Evolutionary conservation across 2,797 vertebrate species (phyloP).

Genomic region (Bucorvus abyssinicus): DNA sequence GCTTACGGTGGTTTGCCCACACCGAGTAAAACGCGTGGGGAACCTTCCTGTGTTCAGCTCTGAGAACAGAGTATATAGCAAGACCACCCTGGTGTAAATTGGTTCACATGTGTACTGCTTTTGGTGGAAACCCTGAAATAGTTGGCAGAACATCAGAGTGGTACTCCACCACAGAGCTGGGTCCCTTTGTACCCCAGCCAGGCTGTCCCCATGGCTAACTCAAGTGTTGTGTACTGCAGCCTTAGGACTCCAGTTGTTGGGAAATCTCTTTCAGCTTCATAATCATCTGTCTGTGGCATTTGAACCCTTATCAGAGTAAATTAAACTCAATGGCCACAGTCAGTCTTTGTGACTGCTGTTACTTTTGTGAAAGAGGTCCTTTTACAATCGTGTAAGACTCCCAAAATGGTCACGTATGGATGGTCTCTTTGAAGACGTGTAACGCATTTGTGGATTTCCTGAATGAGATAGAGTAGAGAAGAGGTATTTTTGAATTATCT

Average conservation of each 20-base stretch:
- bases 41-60: neutral
- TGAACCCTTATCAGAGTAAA: neutral
- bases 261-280: neutral
- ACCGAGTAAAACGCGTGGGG: neutral
- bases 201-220: neutral
- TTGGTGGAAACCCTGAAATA: neutral
- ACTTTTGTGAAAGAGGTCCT: neutral
- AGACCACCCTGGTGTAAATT: neutral
- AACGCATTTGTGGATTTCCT: neutral
- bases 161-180: neutral
- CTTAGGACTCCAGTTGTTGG: neutral
- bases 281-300: neutral
- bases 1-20: neutral
- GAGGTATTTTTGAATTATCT: neutral
- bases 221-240: neutral
- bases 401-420: neutral
- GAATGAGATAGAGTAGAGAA: neutral
- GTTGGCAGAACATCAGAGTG: neutral
- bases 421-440: neutral
- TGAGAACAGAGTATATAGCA: neutral
- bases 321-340: neutral
- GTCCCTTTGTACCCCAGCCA: neutral
- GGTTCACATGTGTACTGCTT: accelerated
- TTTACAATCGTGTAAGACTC: neutral
- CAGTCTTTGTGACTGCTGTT: neutral